A percentile compares a stretch with the other conserved stretches of the same genome.
These are phyloP conservation scores for Mythimna lalbum DNA, from an alignment of 2,888 invertebrate genomes.

Conservation along the genomic window DNA sequence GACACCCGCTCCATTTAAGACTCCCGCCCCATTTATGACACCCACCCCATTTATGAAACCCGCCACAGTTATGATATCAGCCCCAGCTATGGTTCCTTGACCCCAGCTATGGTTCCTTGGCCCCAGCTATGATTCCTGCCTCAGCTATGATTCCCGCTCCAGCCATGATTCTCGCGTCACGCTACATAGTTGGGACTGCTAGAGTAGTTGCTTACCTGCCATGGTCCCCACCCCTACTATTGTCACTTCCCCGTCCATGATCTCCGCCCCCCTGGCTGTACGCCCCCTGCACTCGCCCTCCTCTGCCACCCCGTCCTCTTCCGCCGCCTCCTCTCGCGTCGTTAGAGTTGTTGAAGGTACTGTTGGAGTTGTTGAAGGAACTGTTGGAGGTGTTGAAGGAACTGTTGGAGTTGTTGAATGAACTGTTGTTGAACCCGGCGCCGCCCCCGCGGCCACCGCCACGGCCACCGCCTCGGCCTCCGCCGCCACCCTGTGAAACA, in stretches of 20 bases:
- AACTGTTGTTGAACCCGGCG: constrained; percentile 25
- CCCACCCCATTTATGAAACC: constrained; percentile 48
- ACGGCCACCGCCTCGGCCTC: constrained; percentile 73
- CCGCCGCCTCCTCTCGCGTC: constrained; percentile 66
- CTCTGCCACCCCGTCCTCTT: constrained; percentile 65
- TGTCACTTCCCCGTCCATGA: constrained; percentile 51
- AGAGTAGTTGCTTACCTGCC: constrained; percentile 66
- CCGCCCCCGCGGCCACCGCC: constrained; percentile 60
- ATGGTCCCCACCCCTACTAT: constrained; percentile 58
- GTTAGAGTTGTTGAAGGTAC: neutral
- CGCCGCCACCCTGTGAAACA: constrained; percentile 70
- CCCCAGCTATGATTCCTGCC: no score
- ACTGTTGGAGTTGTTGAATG: constrained; percentile 11
- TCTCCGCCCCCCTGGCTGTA: constrained; percentile 68
- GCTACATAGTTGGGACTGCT: no score
- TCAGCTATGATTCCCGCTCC: constrained; percentile 65
- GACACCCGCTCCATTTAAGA: no score
- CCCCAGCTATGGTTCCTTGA: constrained; percentile 26
- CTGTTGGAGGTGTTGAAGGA: constrained; percentile 3
- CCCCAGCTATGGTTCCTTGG: constrained; percentile 61
- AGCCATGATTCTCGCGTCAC: neutral
- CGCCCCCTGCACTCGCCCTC: constrained; percentile 41
- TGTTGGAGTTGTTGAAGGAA: neutral
- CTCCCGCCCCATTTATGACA: constrained; percentile 57
- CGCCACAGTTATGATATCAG: constrained; percentile 67